phyloP scores from a whole-genome alignment of 2,113 vertebrate genomes.

The Microtus richardsoni region DNA sequence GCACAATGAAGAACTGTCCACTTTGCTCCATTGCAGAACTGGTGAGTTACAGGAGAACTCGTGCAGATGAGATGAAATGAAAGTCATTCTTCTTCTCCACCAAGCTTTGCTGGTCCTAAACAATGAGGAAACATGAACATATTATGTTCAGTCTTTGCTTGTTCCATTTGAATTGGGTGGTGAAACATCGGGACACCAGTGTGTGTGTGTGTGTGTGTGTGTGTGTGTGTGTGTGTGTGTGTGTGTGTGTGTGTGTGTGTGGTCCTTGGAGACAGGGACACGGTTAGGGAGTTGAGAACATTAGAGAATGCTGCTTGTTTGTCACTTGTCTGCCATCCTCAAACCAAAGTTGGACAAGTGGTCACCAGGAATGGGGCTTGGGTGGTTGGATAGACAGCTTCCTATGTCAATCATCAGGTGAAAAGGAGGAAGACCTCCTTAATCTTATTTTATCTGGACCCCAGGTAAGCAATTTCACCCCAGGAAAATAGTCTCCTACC shows the following conservation, averaged over 20 bases:
- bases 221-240: too few relatives aligned
- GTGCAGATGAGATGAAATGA: neutral
- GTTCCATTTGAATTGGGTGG: neutral
- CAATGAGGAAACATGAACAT: neutral
- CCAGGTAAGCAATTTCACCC: neutral
- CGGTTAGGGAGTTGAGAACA: neutral
- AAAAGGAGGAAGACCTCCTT: neutral
- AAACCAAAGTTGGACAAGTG: neutral
- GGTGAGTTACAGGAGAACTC: neutral
- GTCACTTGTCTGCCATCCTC: neutral
- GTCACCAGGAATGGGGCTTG: neutral
- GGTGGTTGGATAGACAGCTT: neutral
- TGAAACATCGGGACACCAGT: neutral
- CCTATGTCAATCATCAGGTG: too few relatives aligned
- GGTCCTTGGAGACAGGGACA: neutral
- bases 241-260: neutral
- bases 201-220: too few relatives aligned
- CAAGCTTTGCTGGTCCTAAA: neutral
- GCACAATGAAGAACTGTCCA: neutral
- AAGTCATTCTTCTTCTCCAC: neutral
- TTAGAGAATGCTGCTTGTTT: neutral
- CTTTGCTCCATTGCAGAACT: neutral
- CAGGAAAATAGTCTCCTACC: neutral
- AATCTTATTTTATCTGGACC: neutral
- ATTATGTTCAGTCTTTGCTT: neutral